phyloP scores from a whole-genome alignment of 2,113 vertebrate genomes.

The Campylomormyrus numenius region DNA sequence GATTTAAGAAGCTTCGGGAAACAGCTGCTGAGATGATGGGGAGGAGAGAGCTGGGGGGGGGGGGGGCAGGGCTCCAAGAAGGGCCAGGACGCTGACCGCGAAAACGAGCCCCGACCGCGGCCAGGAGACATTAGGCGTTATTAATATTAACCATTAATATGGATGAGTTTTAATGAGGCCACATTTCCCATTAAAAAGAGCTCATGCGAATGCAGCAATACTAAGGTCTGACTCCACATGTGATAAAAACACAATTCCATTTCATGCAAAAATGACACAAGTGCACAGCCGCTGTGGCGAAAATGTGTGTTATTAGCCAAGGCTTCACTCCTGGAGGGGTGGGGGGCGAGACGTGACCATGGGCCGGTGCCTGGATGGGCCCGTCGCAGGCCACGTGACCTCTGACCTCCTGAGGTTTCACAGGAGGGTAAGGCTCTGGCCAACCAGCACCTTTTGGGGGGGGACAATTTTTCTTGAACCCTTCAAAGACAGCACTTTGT shows the following conservation, averaged over 20 bases:
- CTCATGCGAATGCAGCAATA: background rate
- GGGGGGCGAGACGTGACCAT: background rate
- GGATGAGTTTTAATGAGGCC: background rate
- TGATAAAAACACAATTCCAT: background rate
- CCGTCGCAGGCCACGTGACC: background rate
- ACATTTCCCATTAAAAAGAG: background rate
- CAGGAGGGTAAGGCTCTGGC: background rate
- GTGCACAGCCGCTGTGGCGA: background rate
- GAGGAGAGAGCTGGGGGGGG: constrained; percentile 3
- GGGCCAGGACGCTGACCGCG: background rate
- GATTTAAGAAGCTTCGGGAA: background rate
- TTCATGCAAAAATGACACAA: background rate
- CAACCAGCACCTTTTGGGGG: background rate
- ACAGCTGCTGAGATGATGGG: background rate
- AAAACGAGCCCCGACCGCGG: too few species aligned
- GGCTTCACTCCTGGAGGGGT: background rate
- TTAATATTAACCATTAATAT: background rate
- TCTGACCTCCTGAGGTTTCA: background rate
- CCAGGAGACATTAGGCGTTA: constrained; percentile 41
- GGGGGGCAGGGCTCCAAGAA: background rate
- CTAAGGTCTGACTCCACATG: background rate
- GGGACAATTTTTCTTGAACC: too few species aligned
- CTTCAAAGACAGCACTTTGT: too few species aligned
- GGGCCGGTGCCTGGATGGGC: background rate
- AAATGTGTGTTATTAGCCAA: background rate